Conservation (phyloP, 2,113 vertebrate species). For the Eublepharis macularius region DNA sequence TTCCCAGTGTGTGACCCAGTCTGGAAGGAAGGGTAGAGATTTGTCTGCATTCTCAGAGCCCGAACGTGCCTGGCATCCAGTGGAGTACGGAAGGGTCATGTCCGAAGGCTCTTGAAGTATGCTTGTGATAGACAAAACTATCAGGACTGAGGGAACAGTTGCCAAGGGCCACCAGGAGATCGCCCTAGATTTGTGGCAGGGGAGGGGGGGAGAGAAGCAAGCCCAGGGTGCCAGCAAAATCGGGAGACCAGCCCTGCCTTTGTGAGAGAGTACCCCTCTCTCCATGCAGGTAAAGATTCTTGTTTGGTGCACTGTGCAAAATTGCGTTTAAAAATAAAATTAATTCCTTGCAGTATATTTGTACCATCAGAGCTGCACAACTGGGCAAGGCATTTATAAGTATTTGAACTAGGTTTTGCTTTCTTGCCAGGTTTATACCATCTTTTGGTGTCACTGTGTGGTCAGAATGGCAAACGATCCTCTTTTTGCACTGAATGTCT, state of each 20-base stretch:
- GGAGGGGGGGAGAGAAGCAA: background rate
- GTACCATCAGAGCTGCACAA: background rate
- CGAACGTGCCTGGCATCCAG: conserved; percentile 25
- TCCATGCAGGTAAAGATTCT: background rate
- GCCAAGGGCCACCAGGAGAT: background rate
- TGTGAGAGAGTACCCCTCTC: background rate
- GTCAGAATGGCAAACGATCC: background rate
- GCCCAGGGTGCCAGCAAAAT: background rate
- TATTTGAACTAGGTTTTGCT: too few relatives aligned
- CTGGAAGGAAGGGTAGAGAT: conserved; percentile 59
- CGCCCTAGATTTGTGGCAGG: too few relatives aligned
- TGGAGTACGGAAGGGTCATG: conserved; percentile 43
- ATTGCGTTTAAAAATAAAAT: background rate
- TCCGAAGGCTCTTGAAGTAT: conserved; percentile 29
- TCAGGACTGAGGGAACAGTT: background rate
- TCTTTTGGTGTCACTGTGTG: background rate
- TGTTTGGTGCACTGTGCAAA: background rate
- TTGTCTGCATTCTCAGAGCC: conserved; percentile 45
- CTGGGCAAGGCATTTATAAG: background rate
- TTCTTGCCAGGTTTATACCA: background rate
- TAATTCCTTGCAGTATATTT: too few relatives aligned
- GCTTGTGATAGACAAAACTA: conserved; percentile 29
- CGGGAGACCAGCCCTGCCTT: background rate
- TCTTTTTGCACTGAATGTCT: background rate
- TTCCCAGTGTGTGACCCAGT: background rate